These are phyloP conservation scores for Euplagia quadripunctaria DNA, from an alignment of 2,888 invertebrate species.

Conservation along the genomic window DNA sequence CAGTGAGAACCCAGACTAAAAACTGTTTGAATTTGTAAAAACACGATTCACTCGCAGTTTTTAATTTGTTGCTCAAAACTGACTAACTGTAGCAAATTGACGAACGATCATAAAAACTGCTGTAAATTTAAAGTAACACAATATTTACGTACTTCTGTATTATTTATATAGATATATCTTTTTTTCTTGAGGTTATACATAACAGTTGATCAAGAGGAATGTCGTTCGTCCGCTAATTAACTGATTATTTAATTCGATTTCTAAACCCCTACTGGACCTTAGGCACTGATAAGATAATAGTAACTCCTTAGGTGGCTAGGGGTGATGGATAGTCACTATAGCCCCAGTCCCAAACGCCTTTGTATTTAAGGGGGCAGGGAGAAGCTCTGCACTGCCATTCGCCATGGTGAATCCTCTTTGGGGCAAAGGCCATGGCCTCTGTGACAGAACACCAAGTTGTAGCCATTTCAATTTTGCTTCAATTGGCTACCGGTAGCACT, in stretches of 20 bases:
- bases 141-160: conserved; percentile 6
- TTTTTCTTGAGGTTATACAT: neutral
- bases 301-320: too few relatives aligned
- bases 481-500: neutral
- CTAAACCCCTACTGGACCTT: neutral
- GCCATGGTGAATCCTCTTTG: too few relatives aligned
- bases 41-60: neutral
- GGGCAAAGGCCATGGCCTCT: too few relatives aligned
- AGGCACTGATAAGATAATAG: too few relatives aligned
- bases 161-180: neutral
- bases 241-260: neutral
- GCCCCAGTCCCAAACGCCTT: too few relatives aligned
- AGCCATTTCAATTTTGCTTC: neutral
- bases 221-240: neutral
- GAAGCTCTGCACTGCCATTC: too few relatives aligned
- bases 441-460: too few relatives aligned
- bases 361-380: too few relatives aligned
- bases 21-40: neutral
- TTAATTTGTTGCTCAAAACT: conserved; percentile 7
- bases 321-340: too few relatives aligned
- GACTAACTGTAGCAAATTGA: conserved; percentile 12
- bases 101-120: conserved; percentile 13
- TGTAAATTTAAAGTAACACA: neutral
- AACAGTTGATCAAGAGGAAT: neutral
- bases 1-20: conserved; percentile 1